Evolutionary conservation across 1,140 invertebrate genomes (phyloP).

Genomic region (Nomia melanderi): DNA sequence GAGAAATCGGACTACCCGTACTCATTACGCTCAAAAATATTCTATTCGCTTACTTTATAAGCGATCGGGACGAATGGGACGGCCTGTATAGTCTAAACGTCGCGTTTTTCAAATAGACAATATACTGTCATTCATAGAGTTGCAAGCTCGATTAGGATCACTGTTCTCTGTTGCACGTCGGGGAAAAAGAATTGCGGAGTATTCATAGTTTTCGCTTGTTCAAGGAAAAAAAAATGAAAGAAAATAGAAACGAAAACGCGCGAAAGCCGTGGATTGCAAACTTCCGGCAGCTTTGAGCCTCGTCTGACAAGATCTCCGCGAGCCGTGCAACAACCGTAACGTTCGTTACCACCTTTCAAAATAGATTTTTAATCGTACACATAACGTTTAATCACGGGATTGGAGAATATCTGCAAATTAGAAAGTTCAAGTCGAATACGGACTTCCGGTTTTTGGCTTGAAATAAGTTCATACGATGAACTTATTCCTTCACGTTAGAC

Average conservation of each 20-base stretch:
- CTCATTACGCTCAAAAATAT: no score
- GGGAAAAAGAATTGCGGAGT: not conserved
- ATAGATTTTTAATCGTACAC: not conserved
- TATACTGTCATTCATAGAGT: no score
- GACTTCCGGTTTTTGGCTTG: not conserved
- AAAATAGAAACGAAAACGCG: constrained; percentile 10
- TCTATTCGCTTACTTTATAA: no score
- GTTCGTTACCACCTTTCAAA: not conserved
- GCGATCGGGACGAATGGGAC: no score
- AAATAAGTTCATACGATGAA: no score
- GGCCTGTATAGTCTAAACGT: no score
- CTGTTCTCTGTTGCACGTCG: not conserved
- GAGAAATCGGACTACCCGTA: not conserved
- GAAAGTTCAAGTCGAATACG: not conserved
- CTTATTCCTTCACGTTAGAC: no score
- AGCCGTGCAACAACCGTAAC: not conserved
- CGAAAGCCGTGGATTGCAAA: not conserved
- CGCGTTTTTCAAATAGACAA: no score
- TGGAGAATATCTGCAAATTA: not conserved
- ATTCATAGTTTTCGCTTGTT: not conserved
- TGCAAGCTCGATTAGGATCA: no score
- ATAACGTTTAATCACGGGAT: not conserved
- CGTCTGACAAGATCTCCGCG: not conserved
- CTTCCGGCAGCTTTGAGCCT: constrained; percentile 6
- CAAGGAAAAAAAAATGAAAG: not conserved